Evolutionary conservation across 1,140 invertebrate species (phyloP), one percentile per base, ranked within the genome.

Genomic region (Idris sp.): DNA sequence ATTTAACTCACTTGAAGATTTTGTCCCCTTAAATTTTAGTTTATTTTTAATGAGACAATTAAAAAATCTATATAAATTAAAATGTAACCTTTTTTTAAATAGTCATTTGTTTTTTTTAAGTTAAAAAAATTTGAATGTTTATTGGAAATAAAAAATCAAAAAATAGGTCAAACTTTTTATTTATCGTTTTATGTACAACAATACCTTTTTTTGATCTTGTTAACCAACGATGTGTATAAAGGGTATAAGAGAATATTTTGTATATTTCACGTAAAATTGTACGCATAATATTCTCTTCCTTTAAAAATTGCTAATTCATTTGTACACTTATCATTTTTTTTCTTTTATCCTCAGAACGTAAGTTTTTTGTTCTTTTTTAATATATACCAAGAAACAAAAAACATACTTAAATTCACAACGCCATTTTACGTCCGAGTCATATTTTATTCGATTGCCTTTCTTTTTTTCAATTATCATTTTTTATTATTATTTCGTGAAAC

Each of bases 171-270:
- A 62, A 62, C 44, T 38, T 71, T 71, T 71, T 71, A 71, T 71
- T 71, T 38, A 71, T 71, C 44, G 48, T 54, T 33, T 4, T 54
- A 62, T 71, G 56, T 71, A 71, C 56, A 71, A 69, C 54, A 69
- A 59, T 48, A 68, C 15, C 13, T 69, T 69, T 71, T 61, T 69
- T 61, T 69, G 22, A 11, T 33, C 61, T 62, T 61, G 49, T 61
- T 61, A 71, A 61, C 26, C 67, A 71, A 71, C 67, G 67, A 61
- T 56, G 67, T 49, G 67, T 71, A 71, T 61, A 71, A 71, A 71
- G 67, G 56, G 49, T 51, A 61, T 71, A 71, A 61, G 67, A 71
- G 67, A 71, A 71, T 71, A 71, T 71, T 41, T 40, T 61, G 14
- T 48, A 59, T 48, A 36, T 26, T 19, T 48, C 22, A 56, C 68